A percentile compares a stretch with the other conserved stretches of the same genome.
phyloP scores from a whole-genome alignment of 2,797 vertebrate species.

The Lateolabrax maculatus region DNA sequence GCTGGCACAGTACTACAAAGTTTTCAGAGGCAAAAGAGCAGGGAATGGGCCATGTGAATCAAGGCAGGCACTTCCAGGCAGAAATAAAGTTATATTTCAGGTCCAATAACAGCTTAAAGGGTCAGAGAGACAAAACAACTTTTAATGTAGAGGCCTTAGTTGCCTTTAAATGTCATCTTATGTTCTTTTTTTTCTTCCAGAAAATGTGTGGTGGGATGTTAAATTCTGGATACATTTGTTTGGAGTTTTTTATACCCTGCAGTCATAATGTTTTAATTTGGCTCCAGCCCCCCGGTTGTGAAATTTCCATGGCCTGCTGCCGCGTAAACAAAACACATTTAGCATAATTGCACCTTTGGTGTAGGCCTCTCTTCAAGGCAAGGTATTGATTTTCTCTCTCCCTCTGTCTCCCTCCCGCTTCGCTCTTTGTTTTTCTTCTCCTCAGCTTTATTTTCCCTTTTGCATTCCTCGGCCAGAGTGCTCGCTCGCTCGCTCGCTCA shows the following conservation, averaged over 20 bases:
- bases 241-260: conserved; percentile 62
- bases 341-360: conserved; percentile 86
- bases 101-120: conserved; percentile 35
- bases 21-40: conserved; percentile 12
- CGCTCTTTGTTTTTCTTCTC: conserved; percentile 78
- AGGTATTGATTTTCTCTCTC: conserved; percentile 84
- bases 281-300: conserved; percentile 55
- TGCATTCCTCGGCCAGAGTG: conserved; percentile 73
- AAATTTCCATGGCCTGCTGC: conserved; percentile 72
- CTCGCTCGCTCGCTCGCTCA: conserved; percentile 27
- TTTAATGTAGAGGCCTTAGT: conserved; percentile 52
- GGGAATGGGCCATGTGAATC: conserved; percentile 6
- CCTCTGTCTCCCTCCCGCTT: conserved; percentile 64
- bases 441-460: conserved; percentile 76
- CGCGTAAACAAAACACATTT: conserved; percentile 83
- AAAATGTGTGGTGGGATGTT: conserved; percentile 39
- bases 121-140: conserved; percentile 44
- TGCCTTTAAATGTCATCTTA: conserved; percentile 55
- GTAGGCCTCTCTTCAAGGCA: conserved; percentile 78
- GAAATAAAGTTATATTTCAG: conserved; percentile 46
- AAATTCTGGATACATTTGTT: conserved; percentile 64
- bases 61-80: conserved; percentile 11
- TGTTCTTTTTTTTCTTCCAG: conserved; percentile 51
- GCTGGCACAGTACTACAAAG: neutral
- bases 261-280: conserved; percentile 81